phyloP scores from a whole-genome alignment of 2,888 invertebrate species.

The Himalopsyche japonica region DNA sequence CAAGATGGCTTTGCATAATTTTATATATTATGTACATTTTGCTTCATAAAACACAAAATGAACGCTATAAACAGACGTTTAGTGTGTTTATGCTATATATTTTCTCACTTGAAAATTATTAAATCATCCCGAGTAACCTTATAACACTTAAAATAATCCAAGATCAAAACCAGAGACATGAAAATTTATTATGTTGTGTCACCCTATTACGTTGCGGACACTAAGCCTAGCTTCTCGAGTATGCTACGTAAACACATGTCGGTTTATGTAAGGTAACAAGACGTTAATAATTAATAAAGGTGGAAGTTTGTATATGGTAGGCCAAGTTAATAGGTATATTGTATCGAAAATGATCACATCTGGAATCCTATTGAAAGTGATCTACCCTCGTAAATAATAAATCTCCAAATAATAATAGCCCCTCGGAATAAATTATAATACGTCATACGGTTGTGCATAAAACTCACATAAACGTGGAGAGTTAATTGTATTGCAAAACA shows the following conservation, averaged over 20 bases:
- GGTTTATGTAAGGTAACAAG: neutral
- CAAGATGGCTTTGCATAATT: no score
- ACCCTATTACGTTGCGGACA: constrained; percentile 30
- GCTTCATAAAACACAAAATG: no score
- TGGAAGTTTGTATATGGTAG: neutral
- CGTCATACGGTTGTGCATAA: neutral
- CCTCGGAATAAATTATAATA: neutral
- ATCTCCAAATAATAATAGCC: neutral
- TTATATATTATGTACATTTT: no score
- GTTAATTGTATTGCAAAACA: no score
- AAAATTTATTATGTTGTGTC: constrained; percentile 27
- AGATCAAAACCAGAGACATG: constrained; percentile 14
- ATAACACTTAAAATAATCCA: constrained; percentile 20
- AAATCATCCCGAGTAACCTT: neutral
- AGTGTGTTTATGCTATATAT: neutral
- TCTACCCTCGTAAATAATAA: constrained; percentile 1
- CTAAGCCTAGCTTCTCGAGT: constrained; percentile 13
- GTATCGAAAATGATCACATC: constrained; percentile 1
- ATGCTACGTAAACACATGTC: neutral
- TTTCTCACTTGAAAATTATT: neutral
- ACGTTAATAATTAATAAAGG: constrained; percentile 1
- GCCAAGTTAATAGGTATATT: neutral
- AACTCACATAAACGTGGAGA: neutral
- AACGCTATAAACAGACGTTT: neutral
- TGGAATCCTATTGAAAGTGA: neutral